Percentiles rank a stretch among this genome's conserved stretches.
These are phyloP conservation scores for Penelope pileata DNA, from an alignment of 2,113 vertebrate genomes.

Conservation along the genomic window DNA sequence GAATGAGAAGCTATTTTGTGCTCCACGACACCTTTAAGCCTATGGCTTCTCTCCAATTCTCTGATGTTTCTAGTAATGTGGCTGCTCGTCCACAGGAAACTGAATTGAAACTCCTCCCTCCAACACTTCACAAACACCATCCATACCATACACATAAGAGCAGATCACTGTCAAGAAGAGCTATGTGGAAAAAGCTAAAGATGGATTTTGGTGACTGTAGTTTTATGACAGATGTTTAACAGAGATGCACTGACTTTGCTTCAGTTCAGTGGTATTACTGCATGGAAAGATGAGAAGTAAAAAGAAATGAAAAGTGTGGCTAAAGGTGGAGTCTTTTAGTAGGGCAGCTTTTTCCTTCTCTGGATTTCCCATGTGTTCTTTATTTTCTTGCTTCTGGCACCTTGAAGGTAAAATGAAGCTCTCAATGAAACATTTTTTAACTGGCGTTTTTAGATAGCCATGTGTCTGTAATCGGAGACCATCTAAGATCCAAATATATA, in stretches of 20 bases:
- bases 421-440: not conserved
- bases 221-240: not conserved
- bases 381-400: not conserved
- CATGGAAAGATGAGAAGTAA: not conserved
- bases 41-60: slow-evolving; percentile 40
- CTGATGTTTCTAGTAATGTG: not conserved
- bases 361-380: not conserved
- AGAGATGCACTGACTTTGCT: not conserved
- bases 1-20: slow-evolving; percentile 18
- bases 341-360: not conserved
- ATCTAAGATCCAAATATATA: not conserved
- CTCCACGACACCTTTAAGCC: slow-evolving; percentile 25
- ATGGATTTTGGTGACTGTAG: not conserved
- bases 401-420: not conserved
- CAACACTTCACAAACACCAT: not conserved
- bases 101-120: not conserved
- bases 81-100: not conserved
- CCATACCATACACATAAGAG: not conserved
- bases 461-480: not conserved
- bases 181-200: not conserved
- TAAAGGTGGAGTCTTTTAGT: not conserved
- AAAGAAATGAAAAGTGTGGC: not conserved
- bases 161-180: not conserved
- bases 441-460: not conserved
- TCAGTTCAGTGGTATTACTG: not conserved